Conservation (phyloP, 2,888 invertebrate species). For the Trachelus tabidus region DNA sequence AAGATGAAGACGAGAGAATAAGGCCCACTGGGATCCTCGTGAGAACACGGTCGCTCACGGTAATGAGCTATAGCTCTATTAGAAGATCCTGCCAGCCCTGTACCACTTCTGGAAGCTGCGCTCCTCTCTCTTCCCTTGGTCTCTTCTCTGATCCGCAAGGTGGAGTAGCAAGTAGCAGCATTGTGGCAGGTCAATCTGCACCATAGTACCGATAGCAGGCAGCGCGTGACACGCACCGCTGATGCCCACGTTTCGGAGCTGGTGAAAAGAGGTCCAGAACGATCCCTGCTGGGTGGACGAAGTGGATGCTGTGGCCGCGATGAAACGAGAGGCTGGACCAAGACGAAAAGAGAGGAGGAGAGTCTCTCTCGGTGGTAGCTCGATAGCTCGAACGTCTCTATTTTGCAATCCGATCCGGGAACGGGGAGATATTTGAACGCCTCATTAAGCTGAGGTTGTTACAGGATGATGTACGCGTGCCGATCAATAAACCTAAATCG, state of each 20-base stretch:
- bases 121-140: neutral
- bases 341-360: neutral
- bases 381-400: constrained; percentile 5
- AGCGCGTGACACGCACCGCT: neutral
- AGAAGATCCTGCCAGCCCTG: constrained; percentile 21
- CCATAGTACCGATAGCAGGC: neutral
- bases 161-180: neutral
- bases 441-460: constrained; percentile 5
- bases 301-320: neutral
- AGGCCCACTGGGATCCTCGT: constrained; percentile 43
- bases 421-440: constrained; percentile 7
- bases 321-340: neutral
- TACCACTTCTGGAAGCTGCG: neutral
- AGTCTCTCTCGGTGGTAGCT: neutral
- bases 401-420: constrained; percentile 2
- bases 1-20: constrained; percentile 34
- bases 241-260: neutral
- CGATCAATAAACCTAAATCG: constrained; percentile 5
- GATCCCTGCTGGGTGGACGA: neutral
- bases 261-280: neutral
- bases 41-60: constrained; percentile 49
- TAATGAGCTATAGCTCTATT: constrained; percentile 54
- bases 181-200: constrained; percentile 29
- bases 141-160: neutral
- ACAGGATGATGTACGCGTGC: constrained; percentile 2